Conservation (phyloP, 1,140 invertebrate genomes). For the Eulimnadia texana region DNA sequence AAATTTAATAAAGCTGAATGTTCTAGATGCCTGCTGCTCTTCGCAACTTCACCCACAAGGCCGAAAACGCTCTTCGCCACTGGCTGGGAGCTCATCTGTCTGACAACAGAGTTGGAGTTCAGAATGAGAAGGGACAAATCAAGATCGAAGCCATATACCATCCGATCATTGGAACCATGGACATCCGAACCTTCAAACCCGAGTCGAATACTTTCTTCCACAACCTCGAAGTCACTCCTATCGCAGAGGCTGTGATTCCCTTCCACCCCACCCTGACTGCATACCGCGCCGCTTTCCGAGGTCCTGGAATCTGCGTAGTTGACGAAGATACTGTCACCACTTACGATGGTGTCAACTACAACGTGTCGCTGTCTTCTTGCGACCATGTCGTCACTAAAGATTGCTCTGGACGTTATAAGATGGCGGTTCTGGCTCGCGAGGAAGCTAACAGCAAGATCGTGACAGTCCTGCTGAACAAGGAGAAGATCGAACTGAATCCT, state of each 20-base stretch:
- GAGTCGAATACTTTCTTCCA: slow-evolving; percentile 10
- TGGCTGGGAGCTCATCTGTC: slow-evolving; percentile 11
- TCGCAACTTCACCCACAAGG: slow-evolving; percentile 11
- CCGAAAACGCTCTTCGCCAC: slow-evolving; percentile 6
- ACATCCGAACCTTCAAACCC: slow-evolving; percentile 10
- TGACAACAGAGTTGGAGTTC: slow-evolving; percentile 10
- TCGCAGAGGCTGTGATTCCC: slow-evolving; percentile 6
- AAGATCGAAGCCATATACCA: slow-evolving; percentile 5
- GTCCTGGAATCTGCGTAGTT: slow-evolving; percentile 16
- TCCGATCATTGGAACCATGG: slow-evolving; percentile 8
- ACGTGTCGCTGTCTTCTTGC: slow-evolving; percentile 14
- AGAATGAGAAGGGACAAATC: slow-evolving; percentile 2
- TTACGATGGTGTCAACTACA: slow-evolving; percentile 17
- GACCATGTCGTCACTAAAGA: slow-evolving; percentile 20
- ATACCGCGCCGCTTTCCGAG: not conserved
- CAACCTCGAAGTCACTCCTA: slow-evolving; percentile 9
- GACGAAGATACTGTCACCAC: slow-evolving; percentile 15
- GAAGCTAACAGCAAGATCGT: slow-evolving; percentile 13
- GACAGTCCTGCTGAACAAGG: slow-evolving; percentile 9
- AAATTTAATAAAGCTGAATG: too few relatives aligned
- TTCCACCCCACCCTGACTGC: not conserved
- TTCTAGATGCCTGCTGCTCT: slow-evolving; percentile 4
- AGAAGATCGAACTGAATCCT: slow-evolving; percentile 15
- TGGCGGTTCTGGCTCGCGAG: slow-evolving; percentile 17
- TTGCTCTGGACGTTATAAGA: slow-evolving; percentile 18